phyloP scores from a whole-genome alignment of 2,888 invertebrate genomes.

The Epirrita christyi region DNA sequence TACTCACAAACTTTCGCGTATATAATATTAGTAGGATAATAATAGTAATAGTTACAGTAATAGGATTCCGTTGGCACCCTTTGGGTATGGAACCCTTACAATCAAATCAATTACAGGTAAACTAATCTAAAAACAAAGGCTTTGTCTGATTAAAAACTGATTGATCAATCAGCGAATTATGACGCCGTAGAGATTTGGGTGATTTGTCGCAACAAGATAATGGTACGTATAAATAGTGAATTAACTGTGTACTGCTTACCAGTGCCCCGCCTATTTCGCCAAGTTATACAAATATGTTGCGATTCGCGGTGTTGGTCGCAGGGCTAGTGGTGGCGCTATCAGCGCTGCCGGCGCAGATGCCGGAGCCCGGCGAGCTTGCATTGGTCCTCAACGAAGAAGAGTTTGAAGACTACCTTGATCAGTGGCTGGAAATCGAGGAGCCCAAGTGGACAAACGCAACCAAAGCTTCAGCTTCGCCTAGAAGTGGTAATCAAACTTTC shows the following conservation, averaged over 20 bases:
- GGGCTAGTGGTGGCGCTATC: constrained; percentile 45
- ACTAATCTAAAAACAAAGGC: not conserved
- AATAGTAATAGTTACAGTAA: too few relatives aligned
- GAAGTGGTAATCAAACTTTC: constrained; percentile 56
- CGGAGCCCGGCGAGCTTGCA: constrained; percentile 68
- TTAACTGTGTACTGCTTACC: constrained; percentile 7
- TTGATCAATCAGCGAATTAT: constrained; percentile 15
- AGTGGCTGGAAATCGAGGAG: constrained; percentile 66
- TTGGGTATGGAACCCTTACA: too few relatives aligned
- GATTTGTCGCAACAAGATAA: constrained; percentile 7
- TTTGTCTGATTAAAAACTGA: constrained; percentile 11
- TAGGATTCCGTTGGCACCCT: too few relatives aligned
- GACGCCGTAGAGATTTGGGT: not conserved
- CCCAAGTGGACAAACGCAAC: constrained; percentile 51
- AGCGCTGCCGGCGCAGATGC: constrained; percentile 51
- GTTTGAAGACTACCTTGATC: constrained; percentile 76
- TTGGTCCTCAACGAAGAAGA: constrained; percentile 70
- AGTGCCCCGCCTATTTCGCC: constrained; percentile 20
- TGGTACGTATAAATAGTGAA: constrained; percentile 25
- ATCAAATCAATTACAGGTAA: not conserved
- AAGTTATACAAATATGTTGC: constrained; percentile 32
- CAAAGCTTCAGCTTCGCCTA: constrained; percentile 22
- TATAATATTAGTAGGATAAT: too few relatives aligned
- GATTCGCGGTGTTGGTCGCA: constrained; percentile 43
- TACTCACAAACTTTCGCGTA: too few relatives aligned